phyloP scores from a whole-genome alignment of 2,888 invertebrate species.

The Noctua janthina region DNA sequence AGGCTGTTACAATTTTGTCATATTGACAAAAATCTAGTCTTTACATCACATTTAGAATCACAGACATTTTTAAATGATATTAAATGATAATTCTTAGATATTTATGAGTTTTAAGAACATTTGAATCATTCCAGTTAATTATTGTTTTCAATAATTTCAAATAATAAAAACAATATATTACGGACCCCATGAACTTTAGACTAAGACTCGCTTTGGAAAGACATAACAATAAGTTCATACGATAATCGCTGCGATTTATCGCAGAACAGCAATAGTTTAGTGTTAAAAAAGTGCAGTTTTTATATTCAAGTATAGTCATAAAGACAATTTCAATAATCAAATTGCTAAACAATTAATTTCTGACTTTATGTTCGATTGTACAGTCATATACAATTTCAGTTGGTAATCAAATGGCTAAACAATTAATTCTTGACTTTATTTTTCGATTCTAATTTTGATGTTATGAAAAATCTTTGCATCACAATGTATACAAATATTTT shows the following conservation, averaged over 20 bases:
- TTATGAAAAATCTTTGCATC: background rate
- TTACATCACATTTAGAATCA: slow-evolving; percentile 7
- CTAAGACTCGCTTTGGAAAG: slow-evolving; percentile 44
- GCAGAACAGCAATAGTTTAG: background rate
- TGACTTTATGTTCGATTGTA: background rate
- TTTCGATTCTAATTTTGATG: background rate
- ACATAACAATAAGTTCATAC: slow-evolving; percentile 16
- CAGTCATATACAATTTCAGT: slow-evolving; percentile 2
- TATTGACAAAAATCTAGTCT: slow-evolving; percentile 26
- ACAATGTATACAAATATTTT: background rate
- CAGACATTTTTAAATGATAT: background rate
- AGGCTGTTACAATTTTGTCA: slow-evolving; percentile 13
- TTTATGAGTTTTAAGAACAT: background rate
- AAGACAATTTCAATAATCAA: background rate
- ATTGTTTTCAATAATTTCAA: background rate
- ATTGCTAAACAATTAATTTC: background rate
- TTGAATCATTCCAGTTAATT: slow-evolving; percentile 34
- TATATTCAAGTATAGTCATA: background rate
- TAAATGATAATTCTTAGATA: no score
- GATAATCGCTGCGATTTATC: slow-evolving; percentile 21
- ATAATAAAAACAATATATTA: slow-evolving; percentile 18
- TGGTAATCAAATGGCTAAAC: background rate
- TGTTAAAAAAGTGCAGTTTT: background rate
- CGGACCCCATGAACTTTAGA: slow-evolving; percentile 13
- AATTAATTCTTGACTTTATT: background rate